Evolutionary conservation across 2,113 vertebrate genomes (phyloP), one percentile per base, ranked within the genome.

Genomic region (Myodes glareolus): DNA sequence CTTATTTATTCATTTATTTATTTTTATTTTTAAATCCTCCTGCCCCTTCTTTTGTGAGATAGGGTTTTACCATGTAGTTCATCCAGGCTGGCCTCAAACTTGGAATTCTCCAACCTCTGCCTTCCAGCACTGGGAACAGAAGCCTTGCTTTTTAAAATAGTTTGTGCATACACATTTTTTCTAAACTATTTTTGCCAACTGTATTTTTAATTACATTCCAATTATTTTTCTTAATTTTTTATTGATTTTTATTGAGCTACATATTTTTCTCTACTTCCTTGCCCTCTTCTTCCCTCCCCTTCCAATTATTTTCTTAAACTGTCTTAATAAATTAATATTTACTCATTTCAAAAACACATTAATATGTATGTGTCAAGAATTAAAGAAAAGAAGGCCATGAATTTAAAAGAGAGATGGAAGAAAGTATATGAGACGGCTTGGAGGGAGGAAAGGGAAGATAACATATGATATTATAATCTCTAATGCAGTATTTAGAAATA

Each of bases 301-400:
- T 42, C 75, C 47, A 92, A 50, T 73, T 89, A 75, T 94, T 85
- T 95, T 94, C 81, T 85, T 47, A 87, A 90, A 67, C 84, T 80
- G 88, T 92, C 42, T 97, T 52, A 96, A 92, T 73, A 95, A 81
- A 81, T 63, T 84, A 94, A 72, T 3, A 76, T 36, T 95, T 95
- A 92, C 1, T 33, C 93, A 39, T 91, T 95, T 96, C 31, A 78
- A 89, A 94, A 92, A 67, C 19, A 81, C 7, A 93, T 89, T 80
- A 85, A 42, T 27, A 25, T 27, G 25, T 52, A 33, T 55, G 23
- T 55, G 50, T 80, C 50, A 80, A 55, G 4, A 80, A 55, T n/a
- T 55, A 12, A n/a, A 58, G 19, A 81, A 81, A 58, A 58, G 33
- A 5, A 58, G 52, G 21, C 21, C 21, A 81, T 25, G 36, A 25